Base-by-base conservation (phyloP, 2,797 vertebrate genomes). In the Limnodromus scolopaceus region DNA sequence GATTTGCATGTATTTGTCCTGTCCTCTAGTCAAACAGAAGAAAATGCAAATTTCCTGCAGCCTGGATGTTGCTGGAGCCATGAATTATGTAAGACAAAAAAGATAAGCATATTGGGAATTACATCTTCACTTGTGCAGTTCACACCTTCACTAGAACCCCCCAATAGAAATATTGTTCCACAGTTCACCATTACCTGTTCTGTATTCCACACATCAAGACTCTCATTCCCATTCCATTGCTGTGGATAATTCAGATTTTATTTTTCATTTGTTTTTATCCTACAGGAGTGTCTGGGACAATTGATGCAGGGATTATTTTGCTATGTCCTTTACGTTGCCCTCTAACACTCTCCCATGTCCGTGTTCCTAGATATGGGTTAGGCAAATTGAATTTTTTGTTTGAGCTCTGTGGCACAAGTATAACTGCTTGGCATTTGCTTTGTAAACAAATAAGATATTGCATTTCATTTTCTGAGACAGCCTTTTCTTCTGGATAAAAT, bases 1-100 rank as follows among this genome's bases (percentile, higher is more conserved):
- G 66, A 69, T 88, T 89, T 92, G 58, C 70, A 92, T 60, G 64
- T 49, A 82, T 96, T 92, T 94, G 34, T 80, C 53, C 39, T 87
- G 41, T 92, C 54, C 65, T 88, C n/a, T 68, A 66, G 71, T 92
- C 36, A 92, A 87, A 92, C 13, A 76, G 80, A 81, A 86, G 22
- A 87, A 89, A 96, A 84, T 63, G 70, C 39, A 92, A 89, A 92
- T 75, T 16, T 63, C 4, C 60, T 92, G 16, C 11, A 72, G 13
- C n/a, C 43, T 82, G 43, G 46, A 46, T 91, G 39, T 65, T 84
- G 16, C 46, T 60, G 54, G 61, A 85, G 13, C 41, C 17, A 81
- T 71, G 78, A 83, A 91, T 89, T 89, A 81, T 41, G 10, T 69
- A 87, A 94, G 36, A 49, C 45, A 75, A 86, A 84, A 81, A 39